phyloP scores from a whole-genome alignment of 2,113 vertebrate genomes.

The Tor tambroides region DNA sequence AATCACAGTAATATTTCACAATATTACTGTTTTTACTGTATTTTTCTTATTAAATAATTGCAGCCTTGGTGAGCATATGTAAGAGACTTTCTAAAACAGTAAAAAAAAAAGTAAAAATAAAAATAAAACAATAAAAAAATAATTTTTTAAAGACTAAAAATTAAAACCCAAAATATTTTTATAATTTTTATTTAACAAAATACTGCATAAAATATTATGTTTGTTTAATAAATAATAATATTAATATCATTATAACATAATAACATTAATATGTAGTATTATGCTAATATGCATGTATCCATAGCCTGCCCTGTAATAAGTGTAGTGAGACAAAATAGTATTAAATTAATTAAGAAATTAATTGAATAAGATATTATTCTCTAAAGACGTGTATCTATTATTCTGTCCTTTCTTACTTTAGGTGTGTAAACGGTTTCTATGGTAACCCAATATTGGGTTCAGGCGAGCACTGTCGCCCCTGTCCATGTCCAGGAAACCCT shows the following conservation, averaged over 20 bases:
- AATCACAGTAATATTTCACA: neutral
- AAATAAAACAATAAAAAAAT: too few species aligned
- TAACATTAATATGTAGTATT: neutral
- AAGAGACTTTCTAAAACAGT: too few species aligned
- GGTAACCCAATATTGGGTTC: constrained; percentile 85
- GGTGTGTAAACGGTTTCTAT: constrained; percentile 82
- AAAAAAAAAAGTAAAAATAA: too few species aligned
- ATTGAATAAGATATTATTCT: neutral
- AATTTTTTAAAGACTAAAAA: too few species aligned
- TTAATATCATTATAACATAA: too few species aligned
- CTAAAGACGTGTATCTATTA: neutral
- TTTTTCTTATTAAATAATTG: neutral
- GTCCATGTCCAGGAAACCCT: constrained; percentile 82
- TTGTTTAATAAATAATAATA: neutral
- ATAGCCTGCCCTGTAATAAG: neutral
- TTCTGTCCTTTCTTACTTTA: constrained; percentile 54
- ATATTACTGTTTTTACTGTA: neutral
- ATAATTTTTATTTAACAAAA: too few species aligned
- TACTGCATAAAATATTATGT: neutral
- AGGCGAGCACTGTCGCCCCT: constrained; percentile 84
- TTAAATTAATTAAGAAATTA: neutral
- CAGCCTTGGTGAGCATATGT: neutral
- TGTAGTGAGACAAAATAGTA: neutral
- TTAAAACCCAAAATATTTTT: too few species aligned
- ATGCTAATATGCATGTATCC: neutral